Evolutionary conservation across 2,113 vertebrate genomes (phyloP).

Genomic region (Ancistrus triradiatus): DNA sequence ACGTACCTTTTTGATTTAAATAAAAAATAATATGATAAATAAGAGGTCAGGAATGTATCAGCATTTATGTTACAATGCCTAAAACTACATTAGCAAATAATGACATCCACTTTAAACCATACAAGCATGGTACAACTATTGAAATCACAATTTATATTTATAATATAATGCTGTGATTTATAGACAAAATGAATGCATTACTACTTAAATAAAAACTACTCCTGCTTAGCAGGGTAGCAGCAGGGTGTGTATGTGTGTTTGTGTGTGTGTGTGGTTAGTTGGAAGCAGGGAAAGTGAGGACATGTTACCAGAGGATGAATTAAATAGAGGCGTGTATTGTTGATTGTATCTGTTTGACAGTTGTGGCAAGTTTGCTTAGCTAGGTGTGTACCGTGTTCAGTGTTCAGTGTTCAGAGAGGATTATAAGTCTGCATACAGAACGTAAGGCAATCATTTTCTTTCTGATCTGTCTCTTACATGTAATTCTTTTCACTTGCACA

Average conservation of each 20-base stretch:
- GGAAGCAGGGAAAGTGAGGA: slow-evolving; percentile 2
- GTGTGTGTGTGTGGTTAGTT: background rate
- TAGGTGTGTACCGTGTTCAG: background rate
- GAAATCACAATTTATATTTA: too few species aligned
- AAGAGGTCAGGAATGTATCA: too few species aligned
- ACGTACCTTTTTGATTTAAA: too few species aligned
- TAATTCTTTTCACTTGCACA: background rate
- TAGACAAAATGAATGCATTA: too few species aligned
- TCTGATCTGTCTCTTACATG: background rate
- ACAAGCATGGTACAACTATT: too few species aligned
- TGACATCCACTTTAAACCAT: too few species aligned
- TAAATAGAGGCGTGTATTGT: slow-evolving; percentile 21
- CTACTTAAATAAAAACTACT: too few species aligned
- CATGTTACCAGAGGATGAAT: slow-evolving; percentile 15
- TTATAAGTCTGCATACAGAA: background rate
- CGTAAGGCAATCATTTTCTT: slow-evolving; percentile 14
- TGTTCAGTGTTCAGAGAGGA: background rate
- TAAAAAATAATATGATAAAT: too few species aligned
- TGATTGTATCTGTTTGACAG: background rate
- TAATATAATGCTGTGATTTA: too few species aligned
- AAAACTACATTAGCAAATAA: too few species aligned
- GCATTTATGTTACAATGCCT: too few species aligned
- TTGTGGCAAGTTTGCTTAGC: background rate
- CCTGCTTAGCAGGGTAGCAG: too few species aligned
- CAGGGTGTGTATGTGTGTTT: slow-evolving; percentile 16